A percentile compares a stretch with the other conserved stretches of the same genome.
These are phyloP conservation scores for Aradus depressus DNA, from an alignment of 2,888 invertebrate species.

Conservation along the genomic window DNA sequence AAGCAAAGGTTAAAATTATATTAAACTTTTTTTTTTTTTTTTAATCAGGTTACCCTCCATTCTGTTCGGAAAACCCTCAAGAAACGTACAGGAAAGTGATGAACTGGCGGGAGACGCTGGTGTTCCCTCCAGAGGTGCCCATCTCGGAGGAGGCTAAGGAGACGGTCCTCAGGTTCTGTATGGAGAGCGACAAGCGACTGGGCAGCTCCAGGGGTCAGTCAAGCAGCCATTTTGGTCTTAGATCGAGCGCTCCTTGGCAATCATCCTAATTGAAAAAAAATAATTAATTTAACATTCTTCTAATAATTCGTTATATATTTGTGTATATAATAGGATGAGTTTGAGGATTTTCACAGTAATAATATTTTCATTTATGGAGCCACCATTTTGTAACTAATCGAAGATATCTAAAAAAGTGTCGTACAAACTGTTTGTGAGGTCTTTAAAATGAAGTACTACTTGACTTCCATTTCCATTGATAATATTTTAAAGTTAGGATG, in stretches of 20 bases:
- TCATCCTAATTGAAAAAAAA: neutral
- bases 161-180: conserved; percentile 91
- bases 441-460: no score
- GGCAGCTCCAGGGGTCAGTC: conserved; percentile 38
- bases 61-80: conserved; percentile 97
- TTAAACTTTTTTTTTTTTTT: conserved; percentile 9
- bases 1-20: no score
- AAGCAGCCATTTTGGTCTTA: neutral
- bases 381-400: no score
- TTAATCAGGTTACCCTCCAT: conserved; percentile 81
- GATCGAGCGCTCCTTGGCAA: neutral
- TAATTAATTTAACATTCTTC: neutral
- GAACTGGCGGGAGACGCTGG: conserved; percentile 97
- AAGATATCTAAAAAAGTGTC: no score
- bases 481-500: no score
- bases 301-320: neutral
- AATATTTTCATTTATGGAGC: no score
- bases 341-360: no score
- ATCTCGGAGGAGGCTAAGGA: conserved; percentile 96
- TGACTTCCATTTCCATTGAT: no score
- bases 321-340: no score
- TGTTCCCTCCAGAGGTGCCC: conserved; percentile 98
- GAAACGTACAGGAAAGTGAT: conserved; percentile 96
- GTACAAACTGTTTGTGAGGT: no score
- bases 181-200: conserved; percentile 84